Base-by-base conservation (phyloP, 2,113 vertebrate genomes). In the Tetrax tetrax region DNA sequence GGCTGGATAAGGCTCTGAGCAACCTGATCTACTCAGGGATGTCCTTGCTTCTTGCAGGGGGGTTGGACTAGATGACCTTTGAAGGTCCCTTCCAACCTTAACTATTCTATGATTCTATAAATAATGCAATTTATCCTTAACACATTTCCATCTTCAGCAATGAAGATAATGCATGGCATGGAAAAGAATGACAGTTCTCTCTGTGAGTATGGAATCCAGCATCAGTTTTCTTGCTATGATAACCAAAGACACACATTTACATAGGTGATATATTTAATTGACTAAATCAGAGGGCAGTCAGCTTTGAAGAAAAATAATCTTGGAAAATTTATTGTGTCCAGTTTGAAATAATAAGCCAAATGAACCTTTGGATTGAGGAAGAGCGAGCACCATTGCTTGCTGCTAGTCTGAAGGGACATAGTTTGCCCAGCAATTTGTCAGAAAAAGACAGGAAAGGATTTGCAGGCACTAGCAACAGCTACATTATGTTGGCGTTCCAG, bases 271-370 rank as follows among this genome's bases (percentile, higher is more conserved):
- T 90, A 59, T 66, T 92, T 92, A 94, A 96, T 88, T 86, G 78
- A 86, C 66, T n/a, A 72, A 83, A 51, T 83, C 76, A 56, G 38
- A 89, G 66, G 66, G n/a, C 35, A 95, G 68, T 66, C 76, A 85
- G 48, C 33, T 95, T 94, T 79, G 41, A 92, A 87, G 71, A 77
- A 90, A 95, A 95, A 91, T 81, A 3, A 33, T 68, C 61, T 86
- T 70, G 29, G 41, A 47, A 86, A 90, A 43, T 64, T 76, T 63
- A 68, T 83, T 87, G 82, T 77, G 57, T 54, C 56, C 2, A 3
- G 41, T 78, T 81, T 93, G 76, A 94, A 92, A 87, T 91, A 91
- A 81, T 45, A 70, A 94, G n/a, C 8, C 38, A 63, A 95, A 93
- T 82, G 35, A 96, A 69, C 51, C 51, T 70, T 83, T 82, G 43